Evolutionary conservation across 1,140 invertebrate species (phyloP).

Genomic region (Eubasilissa regina): DNA sequence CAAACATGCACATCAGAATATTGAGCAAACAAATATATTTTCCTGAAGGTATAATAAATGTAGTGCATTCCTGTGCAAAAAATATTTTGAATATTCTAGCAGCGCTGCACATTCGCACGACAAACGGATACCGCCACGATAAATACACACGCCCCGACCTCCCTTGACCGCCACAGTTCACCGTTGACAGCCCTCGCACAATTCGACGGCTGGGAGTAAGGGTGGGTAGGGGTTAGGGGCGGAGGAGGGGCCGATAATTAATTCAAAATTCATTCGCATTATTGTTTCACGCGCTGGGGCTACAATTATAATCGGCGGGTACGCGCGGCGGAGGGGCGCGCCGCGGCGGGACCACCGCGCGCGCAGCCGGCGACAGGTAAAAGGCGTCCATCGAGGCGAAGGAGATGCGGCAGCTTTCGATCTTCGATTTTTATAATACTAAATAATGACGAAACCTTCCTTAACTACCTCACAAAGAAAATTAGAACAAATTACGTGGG

Average conservation of each 20-base stretch:
- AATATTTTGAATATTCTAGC: background rate
- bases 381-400: too few relatives aligned
- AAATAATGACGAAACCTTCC: too few relatives aligned
- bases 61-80: too few relatives aligned
- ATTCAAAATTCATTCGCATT: constrained; percentile 53
- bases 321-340: background rate
- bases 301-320: constrained; percentile 43
- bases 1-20: too few relatives aligned
- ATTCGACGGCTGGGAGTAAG: too few relatives aligned
- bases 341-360: too few relatives aligned
- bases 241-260: constrained; percentile 41
- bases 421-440: too few relatives aligned
- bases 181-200: background rate
- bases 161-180: constrained; percentile 19
- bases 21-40: too few relatives aligned
- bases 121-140: constrained; percentile 17
- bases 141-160: constrained; percentile 5
- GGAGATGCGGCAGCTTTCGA: too few relatives aligned
- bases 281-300: constrained; percentile 48
- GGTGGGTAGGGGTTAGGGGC: too few relatives aligned
- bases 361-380: too few relatives aligned
- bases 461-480: background rate
- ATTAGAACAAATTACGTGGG: background rate
- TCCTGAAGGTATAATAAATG: too few relatives aligned
- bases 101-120: constrained; percentile 8